phyloP scores from a whole-genome alignment of 1,140 invertebrate species.

The Drosophila miranda region DNA sequence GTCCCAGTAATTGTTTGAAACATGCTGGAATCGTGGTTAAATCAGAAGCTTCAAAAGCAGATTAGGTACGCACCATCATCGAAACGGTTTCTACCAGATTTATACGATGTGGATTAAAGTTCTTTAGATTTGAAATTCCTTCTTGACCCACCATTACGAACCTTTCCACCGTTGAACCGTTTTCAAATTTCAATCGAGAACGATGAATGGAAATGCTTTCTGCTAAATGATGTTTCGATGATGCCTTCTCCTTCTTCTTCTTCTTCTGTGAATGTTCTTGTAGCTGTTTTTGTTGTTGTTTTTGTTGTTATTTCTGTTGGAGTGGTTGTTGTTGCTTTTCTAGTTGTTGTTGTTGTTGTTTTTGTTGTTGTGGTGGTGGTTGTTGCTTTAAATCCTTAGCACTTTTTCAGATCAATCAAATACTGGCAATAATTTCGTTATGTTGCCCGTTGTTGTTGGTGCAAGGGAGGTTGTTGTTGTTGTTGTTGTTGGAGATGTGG shows the following conservation, averaged over 20 bases:
- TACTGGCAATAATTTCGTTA: constrained; percentile 70
- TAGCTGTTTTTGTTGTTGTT: not conserved
- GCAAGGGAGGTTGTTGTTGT: constrained; percentile 42
- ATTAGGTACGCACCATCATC: too few species aligned
- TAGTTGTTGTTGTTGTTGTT: constrained; percentile 12
- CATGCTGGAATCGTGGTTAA: too few species aligned
- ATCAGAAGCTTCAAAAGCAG: too few species aligned
- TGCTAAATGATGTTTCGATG: constrained; percentile 22
- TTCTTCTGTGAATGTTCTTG: not conserved
- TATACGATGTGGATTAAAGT: too few species aligned
- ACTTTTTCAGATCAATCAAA: constrained; percentile 48
- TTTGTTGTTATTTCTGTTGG: not conserved
- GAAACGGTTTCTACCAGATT: too few species aligned
- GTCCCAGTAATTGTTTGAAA: too few species aligned
- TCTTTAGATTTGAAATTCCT: not conserved
- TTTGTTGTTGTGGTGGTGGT: constrained; percentile 25
- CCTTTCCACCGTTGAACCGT: constrained; percentile 13
- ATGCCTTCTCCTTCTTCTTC: constrained; percentile 16
- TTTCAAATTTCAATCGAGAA: not conserved
- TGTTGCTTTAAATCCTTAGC: constrained; percentile 29
- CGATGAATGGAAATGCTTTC: constrained; percentile 10
- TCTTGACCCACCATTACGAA: not conserved
- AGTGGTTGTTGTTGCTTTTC: constrained; percentile 16
- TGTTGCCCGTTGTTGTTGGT: constrained; percentile 58
- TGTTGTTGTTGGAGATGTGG: constrained; percentile 53